These are phyloP conservation scores for Trichopoda pennipes DNA, from an alignment of 2,888 invertebrate genomes.

Conservation along the genomic window DNA sequence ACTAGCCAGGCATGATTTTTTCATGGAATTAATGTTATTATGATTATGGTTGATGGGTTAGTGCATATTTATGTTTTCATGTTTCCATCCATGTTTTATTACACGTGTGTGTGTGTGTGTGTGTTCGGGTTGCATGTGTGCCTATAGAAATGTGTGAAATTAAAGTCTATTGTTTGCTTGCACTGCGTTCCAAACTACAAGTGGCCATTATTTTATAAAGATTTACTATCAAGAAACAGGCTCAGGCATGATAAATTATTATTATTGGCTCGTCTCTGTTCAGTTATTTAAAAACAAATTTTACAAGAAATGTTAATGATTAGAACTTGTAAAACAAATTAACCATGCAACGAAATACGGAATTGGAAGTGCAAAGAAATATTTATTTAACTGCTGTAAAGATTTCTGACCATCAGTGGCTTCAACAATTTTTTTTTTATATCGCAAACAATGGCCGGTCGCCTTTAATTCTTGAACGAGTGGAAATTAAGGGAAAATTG, in stretches of 20 bases:
- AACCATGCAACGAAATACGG: background rate
- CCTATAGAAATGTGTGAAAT: slow-evolving; percentile 50
- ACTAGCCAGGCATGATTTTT: slow-evolving; percentile 58
- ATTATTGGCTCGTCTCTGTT: slow-evolving; percentile 31
- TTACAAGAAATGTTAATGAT: slow-evolving; percentile 42
- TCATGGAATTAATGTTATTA: slow-evolving; percentile 63
- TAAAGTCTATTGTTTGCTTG: slow-evolving; percentile 55
- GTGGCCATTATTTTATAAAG: slow-evolving; percentile 45
- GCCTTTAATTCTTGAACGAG: too few species aligned
- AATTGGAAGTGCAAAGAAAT: too few species aligned
- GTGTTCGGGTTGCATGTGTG: background rate
- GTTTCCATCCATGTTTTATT: slow-evolving; percentile 43
- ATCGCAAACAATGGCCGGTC: too few species aligned
- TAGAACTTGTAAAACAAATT: slow-evolving; percentile 26
- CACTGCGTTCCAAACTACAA: slow-evolving; percentile 35
- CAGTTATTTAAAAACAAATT: slow-evolving; percentile 29
- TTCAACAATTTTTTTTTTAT: too few species aligned
- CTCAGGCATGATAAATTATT: slow-evolving; percentile 55
- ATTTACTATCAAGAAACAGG: slow-evolving; percentile 21
- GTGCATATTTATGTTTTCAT: slow-evolving; percentile 62
- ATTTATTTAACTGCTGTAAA: too few species aligned
- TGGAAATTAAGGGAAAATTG: too few species aligned
- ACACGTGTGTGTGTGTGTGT: background rate
- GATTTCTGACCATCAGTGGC: too few species aligned
- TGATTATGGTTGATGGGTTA: slow-evolving; percentile 61